A percentile compares a stretch with the other conserved stretches of the same genome.
These are phyloP conservation scores for Brachylomia viminalis DNA, from an alignment of 2,888 invertebrate species.

Conservation along the genomic window DNA sequence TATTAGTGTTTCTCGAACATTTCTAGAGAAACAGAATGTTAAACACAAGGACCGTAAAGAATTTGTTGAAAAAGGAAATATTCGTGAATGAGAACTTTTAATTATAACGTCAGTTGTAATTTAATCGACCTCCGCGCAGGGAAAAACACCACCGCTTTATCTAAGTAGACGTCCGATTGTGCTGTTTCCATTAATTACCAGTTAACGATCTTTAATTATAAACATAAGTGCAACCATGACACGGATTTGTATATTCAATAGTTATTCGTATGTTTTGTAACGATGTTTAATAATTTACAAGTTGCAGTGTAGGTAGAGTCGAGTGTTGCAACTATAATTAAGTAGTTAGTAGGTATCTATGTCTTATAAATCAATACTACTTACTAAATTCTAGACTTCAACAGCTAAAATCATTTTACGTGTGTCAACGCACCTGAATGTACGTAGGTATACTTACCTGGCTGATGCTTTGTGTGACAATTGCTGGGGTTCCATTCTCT, in stretches of 20 bases:
- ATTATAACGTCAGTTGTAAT: constrained; percentile 52
- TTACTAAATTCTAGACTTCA: background rate
- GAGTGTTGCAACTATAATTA: constrained; percentile 4
- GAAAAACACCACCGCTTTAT: constrained; percentile 51
- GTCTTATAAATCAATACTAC: background rate
- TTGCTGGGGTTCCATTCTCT: constrained; percentile 1
- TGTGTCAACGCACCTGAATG: background rate
- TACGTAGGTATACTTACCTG: background rate
- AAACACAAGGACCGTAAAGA: constrained; percentile 31
- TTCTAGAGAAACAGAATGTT: constrained; percentile 46
- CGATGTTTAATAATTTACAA: constrained; percentile 7
- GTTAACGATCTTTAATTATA: constrained; percentile 55
- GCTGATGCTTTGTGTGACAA: background rate
- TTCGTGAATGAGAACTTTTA: constrained; percentile 47
- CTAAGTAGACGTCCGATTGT: constrained; percentile 56
- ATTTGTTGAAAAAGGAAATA: constrained; percentile 57
- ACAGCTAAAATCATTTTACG: background rate
- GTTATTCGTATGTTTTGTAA: constrained; percentile 21
- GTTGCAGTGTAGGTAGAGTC: background rate
- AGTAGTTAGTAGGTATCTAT: background rate
- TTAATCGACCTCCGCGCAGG: constrained; percentile 45
- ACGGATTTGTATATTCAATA: constrained; percentile 52
- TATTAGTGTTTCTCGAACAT: constrained; percentile 35
- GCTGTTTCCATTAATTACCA: constrained; percentile 55
- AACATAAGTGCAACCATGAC: constrained; percentile 57